Evolutionary conservation across 2,113 vertebrate genomes (phyloP), one percentile per base, ranked within the genome.

Genomic region (Urocolius indicus): DNA sequence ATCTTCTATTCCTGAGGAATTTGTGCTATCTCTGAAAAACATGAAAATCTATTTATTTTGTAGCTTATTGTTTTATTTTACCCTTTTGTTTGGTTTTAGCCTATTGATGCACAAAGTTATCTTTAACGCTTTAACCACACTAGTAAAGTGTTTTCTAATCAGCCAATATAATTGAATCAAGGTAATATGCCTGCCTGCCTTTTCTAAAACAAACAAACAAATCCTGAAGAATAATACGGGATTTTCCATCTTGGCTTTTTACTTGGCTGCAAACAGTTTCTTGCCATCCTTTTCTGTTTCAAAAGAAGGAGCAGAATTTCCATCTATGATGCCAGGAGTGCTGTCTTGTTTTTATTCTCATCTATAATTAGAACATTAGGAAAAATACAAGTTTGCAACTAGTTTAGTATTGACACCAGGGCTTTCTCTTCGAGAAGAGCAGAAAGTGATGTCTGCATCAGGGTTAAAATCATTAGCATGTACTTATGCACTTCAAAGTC

Each of bases 301-400:
- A 20, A 75, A 85, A 80, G 92, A 90, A 34, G 26, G n/a, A 88
- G 10, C 9, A 48, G 23, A 94, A 73, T 94, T 97, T 94, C 87
- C 91, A 86, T 83, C 75, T 86, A 43, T 76, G 63, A 80, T 94
- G 71, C 82, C 78, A 95, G 58, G 41, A 96, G 30, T 54, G 32
- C 29, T 80, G 46, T 89, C 67, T 90, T 93, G 59, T 4, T 79
- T 91, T 89, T 85, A 27, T 89, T 96, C 91, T 89, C 82, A 85
- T 89, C 51, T 85, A 91, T 95, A 94, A 95, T 95, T 95, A 95
- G 84, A 90, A 94, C 9, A 6, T 82, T 52, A 87, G 74, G 74
- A 61, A 91, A 95, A 94, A 94, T 18, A 87, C 82, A 93, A 76
- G 5, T n/a, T 77, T 90, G 34, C 38, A 69, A 73, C 61, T 55